These are phyloP conservation scores for Lophochroa leadbeateri DNA, from an alignment of 2,113 vertebrate genomes.

Conservation along the genomic window DNA sequence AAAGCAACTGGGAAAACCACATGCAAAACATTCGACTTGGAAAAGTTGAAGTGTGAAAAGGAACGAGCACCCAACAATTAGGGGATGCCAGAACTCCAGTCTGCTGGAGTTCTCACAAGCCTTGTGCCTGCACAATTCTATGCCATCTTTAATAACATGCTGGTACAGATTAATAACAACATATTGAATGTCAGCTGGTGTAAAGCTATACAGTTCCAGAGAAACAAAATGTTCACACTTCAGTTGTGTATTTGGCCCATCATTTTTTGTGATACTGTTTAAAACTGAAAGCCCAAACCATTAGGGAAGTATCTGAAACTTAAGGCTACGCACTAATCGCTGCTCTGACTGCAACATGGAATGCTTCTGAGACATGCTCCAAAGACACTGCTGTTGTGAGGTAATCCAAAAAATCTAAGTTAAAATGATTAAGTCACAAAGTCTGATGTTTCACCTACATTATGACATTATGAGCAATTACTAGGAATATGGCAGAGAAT, in stretches of 20 bases:
- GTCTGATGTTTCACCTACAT: neutral
- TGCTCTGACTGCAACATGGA: neutral
- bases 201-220: neutral
- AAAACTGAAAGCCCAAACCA: conserved; percentile 1
- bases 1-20: neutral
- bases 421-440: neutral
- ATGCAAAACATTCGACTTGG: neutral
- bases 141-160: neutral
- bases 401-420: neutral
- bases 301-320: neutral
- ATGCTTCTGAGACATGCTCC: neutral
- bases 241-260: neutral
- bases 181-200: conserved; percentile 18
- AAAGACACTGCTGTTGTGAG: neutral
- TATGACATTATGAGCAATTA: neutral
- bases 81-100: neutral
- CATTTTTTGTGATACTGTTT: neutral
- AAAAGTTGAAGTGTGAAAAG: neutral
- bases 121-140: neutral
- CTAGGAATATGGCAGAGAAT: neutral
- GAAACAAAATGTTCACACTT: conserved; percentile 30
- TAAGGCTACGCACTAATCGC: neutral
- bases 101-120: neutral
- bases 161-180: conserved; percentile 33
- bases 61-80: neutral